Evolutionary conservation across 2,113 vertebrate species (phyloP), one percentile per base, ranked within the genome.

Genomic region (Psittacara wagleri): DNA sequence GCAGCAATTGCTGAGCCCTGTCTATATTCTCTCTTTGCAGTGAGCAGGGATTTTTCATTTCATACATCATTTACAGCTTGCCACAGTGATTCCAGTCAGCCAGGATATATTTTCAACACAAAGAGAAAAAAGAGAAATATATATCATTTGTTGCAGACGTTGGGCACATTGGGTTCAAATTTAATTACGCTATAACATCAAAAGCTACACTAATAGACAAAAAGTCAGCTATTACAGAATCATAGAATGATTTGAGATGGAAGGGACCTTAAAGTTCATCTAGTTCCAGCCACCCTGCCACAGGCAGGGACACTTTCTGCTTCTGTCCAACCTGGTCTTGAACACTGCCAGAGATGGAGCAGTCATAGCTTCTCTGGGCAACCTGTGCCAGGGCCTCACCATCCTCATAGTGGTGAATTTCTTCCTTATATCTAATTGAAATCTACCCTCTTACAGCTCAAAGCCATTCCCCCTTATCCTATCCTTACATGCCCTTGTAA

Each of bases 21-120:
- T 91, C 82, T 97, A 54, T 70, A 92, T 92, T 90, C 89, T 94
- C 80, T 97, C 88, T 95, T 96, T 88, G 74, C 79, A 88, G 64
- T 83, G 86, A 97, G 86, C 78, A 94, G 70, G 77, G 94, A 95
- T 96, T 97, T 96, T 96, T 97, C 94, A 96, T 96, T 97, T 97
- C 97, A 97, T 97, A 97, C 96, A 97, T 97, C 96, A 97, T 97
- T 97, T 97, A 95, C 95, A 97, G 88, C 95, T 97, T 96, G 93
- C 88, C 88, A 97, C 92, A 92, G 85, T 92, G 92, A 91, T 98
- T 97, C 85, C 63, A 94, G 91, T 95, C 95, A 96, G 83, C 69
- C 74, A 95, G 94, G 49, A 88, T 88, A 43, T 90, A 94, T 90
- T 97, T 94, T 95, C 91, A 90, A 83, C 86, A 97, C 85, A 95